These are phyloP conservation scores for Linurgus olivaceus DNA, from an alignment of 2,797 vertebrate species.

Conservation along the genomic window DNA sequence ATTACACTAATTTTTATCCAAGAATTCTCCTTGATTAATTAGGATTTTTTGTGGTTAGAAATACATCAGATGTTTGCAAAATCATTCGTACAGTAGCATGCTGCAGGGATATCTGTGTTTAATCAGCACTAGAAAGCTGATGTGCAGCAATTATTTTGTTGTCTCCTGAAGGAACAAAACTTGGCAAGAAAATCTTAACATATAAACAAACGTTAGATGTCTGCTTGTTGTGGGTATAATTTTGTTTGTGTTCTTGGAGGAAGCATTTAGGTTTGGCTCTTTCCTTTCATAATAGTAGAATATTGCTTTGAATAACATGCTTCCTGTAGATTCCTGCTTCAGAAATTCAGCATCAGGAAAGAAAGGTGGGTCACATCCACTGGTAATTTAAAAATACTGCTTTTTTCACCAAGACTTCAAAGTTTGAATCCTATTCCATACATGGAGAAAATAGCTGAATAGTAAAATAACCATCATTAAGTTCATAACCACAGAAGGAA, in stretches of 20 bases:
- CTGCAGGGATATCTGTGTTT: conserved; percentile 17
- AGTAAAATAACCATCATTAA: not conserved
- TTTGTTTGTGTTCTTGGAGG: not conserved
- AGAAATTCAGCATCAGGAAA: not conserved
- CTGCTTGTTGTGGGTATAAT: not conserved
- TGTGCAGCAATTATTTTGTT: conserved; percentile 34
- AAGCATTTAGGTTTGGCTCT: not conserved
- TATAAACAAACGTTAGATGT: conserved; percentile 13
- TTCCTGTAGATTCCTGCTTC: not conserved
- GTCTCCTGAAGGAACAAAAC: not conserved
- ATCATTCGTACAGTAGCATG: not conserved
- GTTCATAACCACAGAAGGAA: not conserved
- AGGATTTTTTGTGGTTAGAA: not conserved
- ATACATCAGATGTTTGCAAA: conserved; percentile 18
- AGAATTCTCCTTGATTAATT: conserved; percentile 16
- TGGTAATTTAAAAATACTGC: not conserved
- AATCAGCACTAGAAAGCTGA: conserved; percentile 14
- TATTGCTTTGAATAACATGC: not conserved
- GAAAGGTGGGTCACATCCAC: not conserved
- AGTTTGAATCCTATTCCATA: not conserved
- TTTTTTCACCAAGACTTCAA: not conserved
- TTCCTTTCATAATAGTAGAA: not conserved
- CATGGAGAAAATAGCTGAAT: not conserved
- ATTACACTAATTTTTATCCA: not conserved
- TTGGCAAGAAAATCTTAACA: conserved; percentile 28